Base-by-base conservation (phyloP, 2,113 vertebrate species). In the Redunca redunca region DNA sequence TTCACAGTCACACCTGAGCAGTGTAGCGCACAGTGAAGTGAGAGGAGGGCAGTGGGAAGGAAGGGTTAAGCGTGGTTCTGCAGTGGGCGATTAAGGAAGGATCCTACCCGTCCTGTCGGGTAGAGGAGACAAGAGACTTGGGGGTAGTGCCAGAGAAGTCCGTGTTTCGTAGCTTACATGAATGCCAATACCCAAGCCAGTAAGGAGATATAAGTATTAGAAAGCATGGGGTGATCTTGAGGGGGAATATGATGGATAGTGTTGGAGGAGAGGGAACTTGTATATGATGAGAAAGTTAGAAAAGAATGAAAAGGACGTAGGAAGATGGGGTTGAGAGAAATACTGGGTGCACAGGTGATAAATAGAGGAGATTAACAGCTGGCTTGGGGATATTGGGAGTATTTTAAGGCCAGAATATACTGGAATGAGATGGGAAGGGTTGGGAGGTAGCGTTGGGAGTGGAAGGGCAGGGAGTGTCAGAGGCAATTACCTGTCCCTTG, bases 1-100 rank as follows among this genome's bases (percentile, higher is more conserved):
- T 99, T 99, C 94, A 97, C 99, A 0, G 99, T 99, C 97, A 99
- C 99, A 25, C 99, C 99, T 99, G 88, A 43, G 17, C 0, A 26
- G 36, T 21, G 57, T 1, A 23, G 26, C 1, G 3, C 30, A 74
- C 21, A 23, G 48, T 50, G 33, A 88, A 43, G 43, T 8, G 43
- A 67, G 82, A 53, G 50, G 77, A 25, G 43, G 28, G 1, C 9
- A 21, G 3, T 14, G 40, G 55, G 67, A 26, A 78, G 48, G 74
- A 55, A 12, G 53, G 25, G 8, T 26, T 16, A 57, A 58, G 53
- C 21, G 14, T 33, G n/a, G 21, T 25, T 78, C 60, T 23, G 23
- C 53, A 19, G 12, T 26, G 77, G 10, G 82, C 82, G 43, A 1
- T 57, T 50, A 43, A 23, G 46, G 23, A 50, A 83, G 30, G 26